These are phyloP conservation scores for Rattus rattus DNA, from an alignment of 2,113 vertebrate genomes.

Conservation along the genomic window DNA sequence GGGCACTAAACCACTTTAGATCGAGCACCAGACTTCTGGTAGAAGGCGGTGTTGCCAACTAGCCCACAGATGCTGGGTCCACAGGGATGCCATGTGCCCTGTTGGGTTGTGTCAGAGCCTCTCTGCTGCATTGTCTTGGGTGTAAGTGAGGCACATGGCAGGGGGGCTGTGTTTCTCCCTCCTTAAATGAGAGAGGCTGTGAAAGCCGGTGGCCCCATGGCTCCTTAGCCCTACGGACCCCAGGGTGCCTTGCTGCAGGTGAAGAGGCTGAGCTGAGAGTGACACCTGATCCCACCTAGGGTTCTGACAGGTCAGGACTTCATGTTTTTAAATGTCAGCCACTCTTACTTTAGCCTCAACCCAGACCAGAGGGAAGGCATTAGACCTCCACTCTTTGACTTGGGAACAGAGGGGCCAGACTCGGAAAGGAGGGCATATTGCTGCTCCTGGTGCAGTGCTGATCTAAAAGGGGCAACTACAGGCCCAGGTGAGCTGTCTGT, in stretches of 20 bases:
- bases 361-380: too few relatives aligned
- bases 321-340: fast-evolving
- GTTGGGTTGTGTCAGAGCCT: fast-evolving
- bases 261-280: fast-evolving
- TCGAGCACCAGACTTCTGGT: fast-evolving
- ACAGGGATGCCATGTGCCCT: neutral
- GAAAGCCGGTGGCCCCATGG: too few relatives aligned
- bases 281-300: fast-evolving
- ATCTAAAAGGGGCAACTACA: neutral
- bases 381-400: neutral
- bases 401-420: neutral
- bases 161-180: neutral
- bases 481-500: too few relatives aligned
- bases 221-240: too few relatives aligned
- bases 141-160: too few relatives aligned
- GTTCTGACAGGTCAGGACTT: neutral
- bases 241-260: too few relatives aligned
- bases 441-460: neutral
- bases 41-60: too few relatives aligned
- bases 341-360: neutral
- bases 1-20: fast-evolving
- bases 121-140: fast-evolving
- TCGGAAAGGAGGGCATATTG: too few relatives aligned
- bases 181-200: too few relatives aligned
- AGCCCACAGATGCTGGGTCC: too few relatives aligned